Percentiles rank a stretch among this genome's conserved stretches.
These are phyloP conservation scores for Drosophila prolongata DNA, from an alignment of 2,888 invertebrate species.

Conservation along the genomic window DNA sequence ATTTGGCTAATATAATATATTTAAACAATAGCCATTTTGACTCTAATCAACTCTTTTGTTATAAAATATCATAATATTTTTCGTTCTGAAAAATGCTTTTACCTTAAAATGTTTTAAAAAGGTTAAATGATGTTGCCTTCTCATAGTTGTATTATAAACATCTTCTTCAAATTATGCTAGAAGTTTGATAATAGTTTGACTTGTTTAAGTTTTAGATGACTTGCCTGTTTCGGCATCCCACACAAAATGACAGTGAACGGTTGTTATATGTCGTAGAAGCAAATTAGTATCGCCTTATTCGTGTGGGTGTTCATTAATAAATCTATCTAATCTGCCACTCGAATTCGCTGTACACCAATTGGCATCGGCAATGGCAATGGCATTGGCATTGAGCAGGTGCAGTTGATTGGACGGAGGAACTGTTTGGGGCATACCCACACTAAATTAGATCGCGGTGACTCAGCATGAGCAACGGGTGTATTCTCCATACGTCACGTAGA, in stretches of 20 bases:
- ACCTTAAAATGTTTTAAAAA: too few relatives aligned
- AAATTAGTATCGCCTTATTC: background rate
- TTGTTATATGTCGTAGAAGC: background rate
- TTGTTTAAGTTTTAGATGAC: background rate
- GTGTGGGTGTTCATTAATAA: slow-evolving; percentile 22
- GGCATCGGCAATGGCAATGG: slow-evolving; percentile 9
- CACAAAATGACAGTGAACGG: background rate
- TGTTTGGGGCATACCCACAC: slow-evolving; percentile 25
- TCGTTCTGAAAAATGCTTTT: too few relatives aligned
- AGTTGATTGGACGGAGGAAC: slow-evolving; percentile 6
- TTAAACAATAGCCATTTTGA: too few relatives aligned
- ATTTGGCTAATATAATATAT: too few relatives aligned
- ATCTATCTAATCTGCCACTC: slow-evolving; percentile 43
- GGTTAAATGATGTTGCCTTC: too few relatives aligned
- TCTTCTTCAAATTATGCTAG: too few relatives aligned
- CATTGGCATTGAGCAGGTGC: slow-evolving; percentile 36
- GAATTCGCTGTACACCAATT: slow-evolving; percentile 2
- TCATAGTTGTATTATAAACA: too few relatives aligned
- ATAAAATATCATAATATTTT: too few relatives aligned
- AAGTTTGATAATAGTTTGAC: too few relatives aligned
- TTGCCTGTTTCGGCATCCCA: background rate
- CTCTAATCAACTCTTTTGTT: too few relatives aligned
- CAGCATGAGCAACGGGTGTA: slow-evolving; percentile 45
- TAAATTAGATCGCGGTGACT: slow-evolving; percentile 32
- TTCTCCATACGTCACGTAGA: slow-evolving; percentile 73